A percentile compares a stretch with the other conserved stretches of the same genome.
Evolutionary conservation across 2,113 vertebrate genomes (phyloP).

Genomic region (Murina feae): DNA sequence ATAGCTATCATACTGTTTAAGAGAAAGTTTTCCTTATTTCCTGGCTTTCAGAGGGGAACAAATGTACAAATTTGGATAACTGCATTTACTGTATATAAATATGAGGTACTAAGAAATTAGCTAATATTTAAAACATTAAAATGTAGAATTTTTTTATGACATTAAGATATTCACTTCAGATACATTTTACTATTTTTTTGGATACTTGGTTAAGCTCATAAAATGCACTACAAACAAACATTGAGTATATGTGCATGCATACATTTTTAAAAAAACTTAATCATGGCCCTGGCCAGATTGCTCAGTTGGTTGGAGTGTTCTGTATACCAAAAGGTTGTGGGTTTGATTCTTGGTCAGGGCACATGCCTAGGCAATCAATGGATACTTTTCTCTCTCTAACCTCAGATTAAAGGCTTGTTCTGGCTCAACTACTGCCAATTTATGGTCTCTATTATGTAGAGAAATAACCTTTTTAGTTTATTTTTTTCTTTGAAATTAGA

Average conservation of each 20-base stretch:
- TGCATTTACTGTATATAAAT: background rate
- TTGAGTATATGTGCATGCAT: background rate
- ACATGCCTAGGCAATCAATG: background rate
- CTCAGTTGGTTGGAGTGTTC: background rate
- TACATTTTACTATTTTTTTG: background rate
- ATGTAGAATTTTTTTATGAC: background rate
- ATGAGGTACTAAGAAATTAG: background rate
- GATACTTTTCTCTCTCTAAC: background rate
- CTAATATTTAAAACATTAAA: background rate
- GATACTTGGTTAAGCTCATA: background rate
- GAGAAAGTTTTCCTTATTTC: background rate
- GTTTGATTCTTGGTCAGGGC: background rate
- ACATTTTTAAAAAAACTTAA: background rate
- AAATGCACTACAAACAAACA: background rate
- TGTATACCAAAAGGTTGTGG: background rate
- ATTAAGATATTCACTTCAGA: constrained; percentile 35
- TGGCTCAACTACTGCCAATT: background rate
- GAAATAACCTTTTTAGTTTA: background rate
- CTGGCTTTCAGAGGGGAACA: background rate
- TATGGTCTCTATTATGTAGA: background rate
- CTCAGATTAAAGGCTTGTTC: background rate
- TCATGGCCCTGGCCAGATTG: background rate
- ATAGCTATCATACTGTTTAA: background rate
- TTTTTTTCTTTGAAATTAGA: constrained; percentile 33
- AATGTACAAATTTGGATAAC: background rate